A percentile compares a stretch with the other conserved stretches of the same genome.
These are phyloP conservation scores for Lepidurus couesii DNA, from an alignment of 1,140 invertebrate species.

Conservation along the genomic window DNA sequence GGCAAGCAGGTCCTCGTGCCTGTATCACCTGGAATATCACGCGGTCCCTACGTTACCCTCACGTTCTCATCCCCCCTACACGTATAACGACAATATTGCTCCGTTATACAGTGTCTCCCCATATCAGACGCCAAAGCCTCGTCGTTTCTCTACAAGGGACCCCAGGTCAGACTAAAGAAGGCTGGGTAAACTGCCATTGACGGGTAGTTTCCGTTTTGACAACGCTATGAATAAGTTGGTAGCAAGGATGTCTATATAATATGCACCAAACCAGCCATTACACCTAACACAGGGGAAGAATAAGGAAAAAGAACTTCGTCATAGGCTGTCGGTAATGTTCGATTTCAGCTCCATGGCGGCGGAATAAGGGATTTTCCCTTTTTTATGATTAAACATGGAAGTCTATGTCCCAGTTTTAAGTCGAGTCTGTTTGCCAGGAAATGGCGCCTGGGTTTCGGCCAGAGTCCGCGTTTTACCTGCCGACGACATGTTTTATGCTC, in stretches of 20 bases:
- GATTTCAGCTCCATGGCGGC: no score
- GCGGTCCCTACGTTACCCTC: not conserved
- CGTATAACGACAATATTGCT: not conserved
- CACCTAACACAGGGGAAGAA: not conserved
- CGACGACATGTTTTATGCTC: slow-evolving; percentile 14
- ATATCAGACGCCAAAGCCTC: no score
- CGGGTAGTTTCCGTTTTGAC: slow-evolving; percentile 16
- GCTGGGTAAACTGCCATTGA: not conserved
- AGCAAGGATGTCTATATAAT: not conserved
- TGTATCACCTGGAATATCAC: not conserved
- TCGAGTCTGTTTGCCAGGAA: no score
- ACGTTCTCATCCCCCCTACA: not conserved
- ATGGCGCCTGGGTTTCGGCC: no score
- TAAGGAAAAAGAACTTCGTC: not conserved
- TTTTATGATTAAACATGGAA: no score
- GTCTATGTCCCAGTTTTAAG: no score
- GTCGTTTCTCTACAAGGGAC: no score
- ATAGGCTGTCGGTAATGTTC: no score
- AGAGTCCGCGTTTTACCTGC: not conserved
- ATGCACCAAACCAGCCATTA: not conserved
- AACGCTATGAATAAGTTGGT: slow-evolving; percentile 18
- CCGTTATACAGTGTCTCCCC: not conserved
- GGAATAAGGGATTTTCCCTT: no score
- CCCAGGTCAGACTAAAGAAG: no score
- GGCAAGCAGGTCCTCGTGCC: not conserved